These are phyloP conservation scores for Cenopis cana DNA, from an alignment of 2,888 invertebrate species.

Conservation along the genomic window DNA sequence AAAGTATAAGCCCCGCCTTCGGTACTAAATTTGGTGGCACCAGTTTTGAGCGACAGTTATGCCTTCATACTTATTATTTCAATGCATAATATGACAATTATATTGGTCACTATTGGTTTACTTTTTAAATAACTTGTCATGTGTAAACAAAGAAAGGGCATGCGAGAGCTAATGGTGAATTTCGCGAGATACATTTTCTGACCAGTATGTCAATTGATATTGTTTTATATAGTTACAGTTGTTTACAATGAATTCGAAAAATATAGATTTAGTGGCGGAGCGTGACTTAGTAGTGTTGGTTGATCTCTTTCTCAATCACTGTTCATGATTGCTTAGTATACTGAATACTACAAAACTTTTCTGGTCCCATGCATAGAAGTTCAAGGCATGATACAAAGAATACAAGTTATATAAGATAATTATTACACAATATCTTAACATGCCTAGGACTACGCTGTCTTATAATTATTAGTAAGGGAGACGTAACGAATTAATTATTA, in stretches of 20 bases:
- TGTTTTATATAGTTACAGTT: background rate
- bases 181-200: background rate
- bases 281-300: background rate
- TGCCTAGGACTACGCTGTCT: slow-evolving; percentile 14
- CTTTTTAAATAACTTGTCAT: background rate
- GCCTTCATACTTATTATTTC: no score
- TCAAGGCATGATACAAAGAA: slow-evolving; percentile 1
- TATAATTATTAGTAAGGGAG: slow-evolving; percentile 48
- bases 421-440: slow-evolving; percentile 1
- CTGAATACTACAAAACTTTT: slow-evolving; percentile 15
- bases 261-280: background rate
- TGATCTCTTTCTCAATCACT: no score
- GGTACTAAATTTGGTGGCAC: no score
- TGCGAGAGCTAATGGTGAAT: background rate
- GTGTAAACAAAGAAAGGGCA: background rate
- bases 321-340: background rate
- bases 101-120: background rate
- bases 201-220: background rate
- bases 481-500: slow-evolving; percentile 68
- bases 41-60: no score
- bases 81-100: background rate
- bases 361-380: no score
- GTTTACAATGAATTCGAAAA: background rate
- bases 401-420: slow-evolving; percentile 13
- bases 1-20: no score